These are phyloP conservation scores for Rhinella marina DNA, from an alignment of 2,797 vertebrate species.

Conservation along the genomic window DNA sequence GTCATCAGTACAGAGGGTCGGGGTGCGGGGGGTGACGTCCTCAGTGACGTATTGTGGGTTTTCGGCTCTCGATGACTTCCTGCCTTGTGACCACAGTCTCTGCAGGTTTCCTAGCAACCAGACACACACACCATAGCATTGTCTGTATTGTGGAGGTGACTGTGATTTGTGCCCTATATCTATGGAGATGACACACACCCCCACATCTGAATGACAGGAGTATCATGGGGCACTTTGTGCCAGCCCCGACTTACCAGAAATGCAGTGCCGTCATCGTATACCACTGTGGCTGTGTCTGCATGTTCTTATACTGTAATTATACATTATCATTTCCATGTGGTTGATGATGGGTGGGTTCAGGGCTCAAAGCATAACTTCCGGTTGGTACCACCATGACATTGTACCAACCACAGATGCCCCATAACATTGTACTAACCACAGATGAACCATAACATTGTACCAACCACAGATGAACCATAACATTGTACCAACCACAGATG, in stretches of 20 bases:
- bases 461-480: not conserved
- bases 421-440: not conserved
- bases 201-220: not conserved
- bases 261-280: not conserved
- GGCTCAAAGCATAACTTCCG: too few species aligned
- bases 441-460: not conserved
- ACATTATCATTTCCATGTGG: not conserved
- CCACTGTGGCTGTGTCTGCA: not conserved
- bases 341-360: not conserved
- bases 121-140: slow-evolving; percentile 45
- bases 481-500: not conserved
- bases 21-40: not conserved
- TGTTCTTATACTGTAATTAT: not conserved
- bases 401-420: too few species aligned
- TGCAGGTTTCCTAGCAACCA: slow-evolving; percentile 50
- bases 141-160: slow-evolving; percentile 7
- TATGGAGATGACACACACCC: slow-evolving; percentile 13
- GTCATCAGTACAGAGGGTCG: not conserved
- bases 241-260: not conserved
- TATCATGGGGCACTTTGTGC: not conserved
- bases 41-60: slow-evolving; percentile 44
- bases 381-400: too few species aligned
- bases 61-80: slow-evolving; percentile 34
- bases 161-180: not conserved
- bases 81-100: slow-evolving; percentile 50